These are phyloP conservation scores for Argyresthia albistria DNA, from an alignment of 2,888 invertebrate genomes.

Conservation along the genomic window DNA sequence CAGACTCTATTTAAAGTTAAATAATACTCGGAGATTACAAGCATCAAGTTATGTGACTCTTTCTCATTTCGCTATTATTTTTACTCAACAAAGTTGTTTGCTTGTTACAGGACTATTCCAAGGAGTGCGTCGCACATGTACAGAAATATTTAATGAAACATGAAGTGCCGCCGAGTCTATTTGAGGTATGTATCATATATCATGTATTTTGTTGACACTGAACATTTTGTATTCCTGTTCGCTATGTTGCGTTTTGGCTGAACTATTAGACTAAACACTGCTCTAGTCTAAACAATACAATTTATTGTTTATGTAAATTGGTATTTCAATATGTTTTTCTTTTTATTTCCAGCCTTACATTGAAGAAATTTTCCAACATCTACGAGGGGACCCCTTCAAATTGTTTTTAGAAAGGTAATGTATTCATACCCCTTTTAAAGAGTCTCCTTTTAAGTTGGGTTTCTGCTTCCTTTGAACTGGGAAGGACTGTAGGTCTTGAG, in stretches of 20 bases:
- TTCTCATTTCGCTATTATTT: too few relatives aligned
- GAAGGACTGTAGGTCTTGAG: too few relatives aligned
- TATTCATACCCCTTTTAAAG: background rate
- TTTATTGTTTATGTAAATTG: constrained; percentile 6
- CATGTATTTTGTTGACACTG: background rate
- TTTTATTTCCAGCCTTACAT: constrained; percentile 92
- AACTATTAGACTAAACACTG: too few relatives aligned
- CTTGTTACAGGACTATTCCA: constrained; percentile 93
- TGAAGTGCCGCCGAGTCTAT: constrained; percentile 96
- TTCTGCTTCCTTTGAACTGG: too few relatives aligned
- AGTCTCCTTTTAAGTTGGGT: too few relatives aligned
- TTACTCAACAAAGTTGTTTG: background rate
- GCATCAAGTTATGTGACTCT: too few relatives aligned
- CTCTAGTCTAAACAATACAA: background rate
- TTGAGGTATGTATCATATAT: constrained; percentile 80
- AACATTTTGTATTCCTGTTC: background rate
- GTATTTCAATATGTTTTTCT: background rate
- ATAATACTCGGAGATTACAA: too few relatives aligned
- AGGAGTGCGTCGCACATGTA: constrained; percentile 97
- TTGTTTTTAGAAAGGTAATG: constrained; percentile 97
- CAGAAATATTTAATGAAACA: constrained; percentile 98
- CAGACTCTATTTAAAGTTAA: too few relatives aligned
- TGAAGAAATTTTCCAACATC: constrained; percentile 98
- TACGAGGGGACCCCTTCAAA: constrained; percentile 97
- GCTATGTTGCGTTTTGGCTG: too few relatives aligned